Conservation (phyloP, 2,888 invertebrate genomes). For the Lysandra coridon region DNA sequence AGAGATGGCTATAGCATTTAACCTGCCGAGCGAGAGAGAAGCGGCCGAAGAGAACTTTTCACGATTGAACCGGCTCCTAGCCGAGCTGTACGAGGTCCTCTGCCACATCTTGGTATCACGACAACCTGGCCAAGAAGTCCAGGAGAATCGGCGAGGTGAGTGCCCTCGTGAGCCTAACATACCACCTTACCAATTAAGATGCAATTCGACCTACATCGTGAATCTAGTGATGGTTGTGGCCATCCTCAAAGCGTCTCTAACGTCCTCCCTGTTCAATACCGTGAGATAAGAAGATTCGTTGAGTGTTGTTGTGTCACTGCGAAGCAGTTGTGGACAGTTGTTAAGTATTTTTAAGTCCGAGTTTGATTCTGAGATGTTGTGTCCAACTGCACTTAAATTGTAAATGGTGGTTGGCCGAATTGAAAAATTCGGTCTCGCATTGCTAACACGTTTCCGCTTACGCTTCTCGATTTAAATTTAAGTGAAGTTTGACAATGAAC, state of each 20-base stretch:
- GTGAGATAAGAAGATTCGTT: constrained; percentile 75
- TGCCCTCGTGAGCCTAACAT: constrained; percentile 74
- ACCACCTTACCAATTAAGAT: constrained; percentile 80
- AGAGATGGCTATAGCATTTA: constrained; percentile 82
- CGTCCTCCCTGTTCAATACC: constrained; percentile 77
- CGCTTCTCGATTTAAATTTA: constrained; percentile 65
- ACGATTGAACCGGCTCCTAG: constrained; percentile 78
- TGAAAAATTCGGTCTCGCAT: constrained; percentile 52
- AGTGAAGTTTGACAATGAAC: constrained; percentile 79
- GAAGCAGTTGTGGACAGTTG: constrained; percentile 76
- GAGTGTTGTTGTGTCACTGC: constrained; percentile 78
- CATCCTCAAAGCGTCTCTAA: constrained; percentile 75
- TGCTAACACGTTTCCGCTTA: constrained; percentile 55
- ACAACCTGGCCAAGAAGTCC: constrained; percentile 73
- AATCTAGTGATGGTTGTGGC: constrained; percentile 78
- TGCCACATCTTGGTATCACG: constrained; percentile 79
- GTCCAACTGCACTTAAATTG: constrained; percentile 80
- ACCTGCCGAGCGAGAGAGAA: constrained; percentile 79
- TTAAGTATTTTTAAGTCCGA: constrained; percentile 78
- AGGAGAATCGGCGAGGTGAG: constrained; percentile 77
- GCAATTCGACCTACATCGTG: constrained; percentile 81
- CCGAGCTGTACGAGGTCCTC: constrained; percentile 79
- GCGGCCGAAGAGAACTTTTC: constrained; percentile 80
- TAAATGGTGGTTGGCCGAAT: constrained; percentile 69
- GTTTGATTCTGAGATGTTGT: constrained; percentile 69